Conservation (phyloP, 2,113 vertebrate species). For the Sialia sialis region DNA sequence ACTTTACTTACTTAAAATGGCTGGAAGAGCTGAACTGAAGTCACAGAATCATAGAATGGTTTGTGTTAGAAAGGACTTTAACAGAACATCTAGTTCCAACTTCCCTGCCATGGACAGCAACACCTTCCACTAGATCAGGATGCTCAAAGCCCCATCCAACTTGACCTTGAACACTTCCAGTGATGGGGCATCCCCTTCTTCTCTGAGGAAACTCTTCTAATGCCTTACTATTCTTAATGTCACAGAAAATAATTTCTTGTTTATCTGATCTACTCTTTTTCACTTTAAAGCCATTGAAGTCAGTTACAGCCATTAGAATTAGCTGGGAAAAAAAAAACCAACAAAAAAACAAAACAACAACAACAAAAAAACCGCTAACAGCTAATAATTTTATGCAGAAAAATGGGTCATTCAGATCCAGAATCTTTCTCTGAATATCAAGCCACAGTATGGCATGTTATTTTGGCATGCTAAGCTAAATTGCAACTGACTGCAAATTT, state of each 20-base stretch:
- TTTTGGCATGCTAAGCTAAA: not conserved
- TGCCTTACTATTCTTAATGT: not conserved
- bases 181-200: accelerated
- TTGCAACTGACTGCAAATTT: not conserved
- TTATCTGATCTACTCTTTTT: not conserved
- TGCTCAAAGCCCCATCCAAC: not conserved
- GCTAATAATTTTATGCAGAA: not conserved
- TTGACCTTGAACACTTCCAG: not conserved
- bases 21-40: not conserved
- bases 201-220: not conserved
- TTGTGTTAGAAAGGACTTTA: not conserved
- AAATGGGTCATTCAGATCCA: not conserved
- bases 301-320: not conserved
- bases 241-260: not conserved
- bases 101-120: not conserved
- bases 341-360: not conserved
- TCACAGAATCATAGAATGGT: not conserved
- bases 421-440: not conserved
- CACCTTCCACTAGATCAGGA: not conserved
- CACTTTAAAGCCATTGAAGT: not conserved
- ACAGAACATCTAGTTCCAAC: not conserved
- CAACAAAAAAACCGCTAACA: not conserved
- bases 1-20: not conserved
- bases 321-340: not conserved
- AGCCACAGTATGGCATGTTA: not conserved